Conservation (phyloP, 2,113 vertebrate genomes). For the Pagrus major region DNA sequence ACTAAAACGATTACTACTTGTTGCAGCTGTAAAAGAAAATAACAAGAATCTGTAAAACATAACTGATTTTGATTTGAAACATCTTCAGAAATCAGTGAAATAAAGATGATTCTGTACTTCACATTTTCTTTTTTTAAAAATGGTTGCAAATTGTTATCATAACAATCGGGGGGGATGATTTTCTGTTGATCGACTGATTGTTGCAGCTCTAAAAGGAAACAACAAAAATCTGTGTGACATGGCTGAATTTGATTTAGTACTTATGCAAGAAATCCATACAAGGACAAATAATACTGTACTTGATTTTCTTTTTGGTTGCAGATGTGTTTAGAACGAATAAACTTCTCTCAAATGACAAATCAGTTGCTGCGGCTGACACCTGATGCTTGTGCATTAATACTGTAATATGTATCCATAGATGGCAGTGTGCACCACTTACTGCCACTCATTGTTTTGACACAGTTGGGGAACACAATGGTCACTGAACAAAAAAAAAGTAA, state of each 20-base stretch:
- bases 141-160: too few species aligned
- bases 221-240: background rate
- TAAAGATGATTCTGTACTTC: too few species aligned
- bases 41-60: too few species aligned
- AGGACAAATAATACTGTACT: background rate
- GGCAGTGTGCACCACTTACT: constrained; percentile 78
- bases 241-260: background rate
- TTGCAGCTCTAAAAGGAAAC: background rate
- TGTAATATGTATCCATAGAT: constrained; percentile 69
- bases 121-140: too few species aligned
- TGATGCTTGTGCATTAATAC: constrained; percentile 19
- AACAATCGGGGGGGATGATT: background rate
- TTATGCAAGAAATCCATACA: background rate
- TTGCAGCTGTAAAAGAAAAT: too few species aligned
- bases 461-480: constrained; percentile 29
- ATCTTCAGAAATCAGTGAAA: background rate
- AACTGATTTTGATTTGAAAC: too few species aligned
- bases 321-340: background rate
- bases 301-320: background rate
- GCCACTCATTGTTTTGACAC: constrained; percentile 32
- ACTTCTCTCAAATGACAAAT: background rate
- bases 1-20: too few species aligned
- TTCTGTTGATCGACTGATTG: background rate
- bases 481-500: constrained; percentile 34
- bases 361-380: background rate